Evolutionary conservation across 2,797 vertebrate species (phyloP), one percentile per base, ranked within the genome.

Genomic region (Calcarius lapponicus): DNA sequence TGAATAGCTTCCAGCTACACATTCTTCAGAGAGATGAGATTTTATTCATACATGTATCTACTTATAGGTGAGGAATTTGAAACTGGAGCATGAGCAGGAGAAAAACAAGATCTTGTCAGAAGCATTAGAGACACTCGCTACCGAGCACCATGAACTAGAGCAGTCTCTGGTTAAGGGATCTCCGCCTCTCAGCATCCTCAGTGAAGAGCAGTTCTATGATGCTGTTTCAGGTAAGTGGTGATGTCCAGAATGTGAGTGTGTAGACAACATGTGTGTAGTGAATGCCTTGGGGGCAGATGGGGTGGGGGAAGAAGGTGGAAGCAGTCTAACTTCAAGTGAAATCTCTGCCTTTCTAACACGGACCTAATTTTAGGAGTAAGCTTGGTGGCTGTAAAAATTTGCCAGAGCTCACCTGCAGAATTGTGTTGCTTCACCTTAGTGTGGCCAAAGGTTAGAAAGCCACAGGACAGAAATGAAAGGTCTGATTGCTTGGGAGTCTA

Each of bases 61-160:
- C 96, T 98, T 98, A 97, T 98, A 99, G 99, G 98, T 98, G 96
- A 98, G 98, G 97, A 99, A 98, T 98, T 86, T 98, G 98, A 99
- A 98, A 98, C 98, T 99, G 98, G 98, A 99, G 98, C 99, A 99
- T 93, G 99, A 99, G 97, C 98, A 99, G 86, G 99, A 99, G 97
- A 99, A 99, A 98, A 99, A 98, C 97, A 99, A 99, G 98, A 99
- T 99, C 98, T 98, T 99, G 94, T 99, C 99, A 17, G 98, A 99
- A 97, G 99, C 99, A 4, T 98, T 99, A 97, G 99, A 99, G 98
- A 99, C 99, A 14, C 97, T 99, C 34, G 99, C 99, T 95, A 99
- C 98, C 0, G 99, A 99, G 89, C 99, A 99, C 91, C 99, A 99
- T 98, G 98, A 99, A 97, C 98, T 99, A 96, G 99, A 99, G 97